Evolutionary conservation across 2,113 vertebrate species (phyloP).

Genomic region (Cephalopholis sonnerati): DNA sequence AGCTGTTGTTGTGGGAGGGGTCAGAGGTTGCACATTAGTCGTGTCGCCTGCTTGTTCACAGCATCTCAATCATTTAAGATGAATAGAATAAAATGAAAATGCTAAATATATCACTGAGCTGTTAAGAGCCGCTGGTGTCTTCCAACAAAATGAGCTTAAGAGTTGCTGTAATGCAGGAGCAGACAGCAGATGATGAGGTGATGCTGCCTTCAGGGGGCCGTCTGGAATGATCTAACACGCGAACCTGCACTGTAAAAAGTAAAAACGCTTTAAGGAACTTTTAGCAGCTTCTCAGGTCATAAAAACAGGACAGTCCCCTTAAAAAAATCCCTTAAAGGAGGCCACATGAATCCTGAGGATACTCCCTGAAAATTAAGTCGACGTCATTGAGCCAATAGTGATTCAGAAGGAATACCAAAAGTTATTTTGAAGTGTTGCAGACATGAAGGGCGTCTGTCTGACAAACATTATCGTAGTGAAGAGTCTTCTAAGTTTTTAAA

Average conservation of each 20-base stretch:
- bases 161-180: constrained; percentile 22
- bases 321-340: not conserved
- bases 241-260: constrained; percentile 5
- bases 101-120: constrained; percentile 39
- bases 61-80: constrained; percentile 8
- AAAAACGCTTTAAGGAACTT: constrained; percentile 12
- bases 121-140: constrained; percentile 29
- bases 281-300: not conserved
- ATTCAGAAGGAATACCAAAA: not conserved
- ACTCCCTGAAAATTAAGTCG: not conserved
- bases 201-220: constrained; percentile 36
- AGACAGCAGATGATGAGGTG: constrained; percentile 38
- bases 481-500: not conserved
- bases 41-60: not conserved
- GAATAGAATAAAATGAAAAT: constrained; percentile 27
- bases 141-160: constrained; percentile 37
- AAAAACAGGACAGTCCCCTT: not conserved
- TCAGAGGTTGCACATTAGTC: not conserved
- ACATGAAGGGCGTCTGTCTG: not conserved
- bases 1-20: not conserved
- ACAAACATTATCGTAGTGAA: not conserved
- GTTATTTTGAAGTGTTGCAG: not conserved
- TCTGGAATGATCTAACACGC: constrained; percentile 24
- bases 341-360: not conserved
- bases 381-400: too few species aligned